These are phyloP conservation scores for Drusus annulatus DNA, from an alignment of 1,140 invertebrate genomes.

Conservation along the genomic window DNA sequence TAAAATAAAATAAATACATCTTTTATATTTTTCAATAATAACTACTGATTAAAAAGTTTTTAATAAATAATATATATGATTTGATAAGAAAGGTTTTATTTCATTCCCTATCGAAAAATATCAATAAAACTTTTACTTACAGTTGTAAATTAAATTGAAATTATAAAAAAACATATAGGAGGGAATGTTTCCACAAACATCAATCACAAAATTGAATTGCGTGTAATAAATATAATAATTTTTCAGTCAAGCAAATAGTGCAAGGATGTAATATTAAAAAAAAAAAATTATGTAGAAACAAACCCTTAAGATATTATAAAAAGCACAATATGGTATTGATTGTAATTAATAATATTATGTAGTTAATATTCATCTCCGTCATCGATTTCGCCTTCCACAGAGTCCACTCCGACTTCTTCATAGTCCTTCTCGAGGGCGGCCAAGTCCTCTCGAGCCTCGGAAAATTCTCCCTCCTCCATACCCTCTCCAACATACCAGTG, in stretches of 20 bases:
- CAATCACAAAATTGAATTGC: too few species aligned
- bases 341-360: too few species aligned
- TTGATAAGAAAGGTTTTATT: too few species aligned
- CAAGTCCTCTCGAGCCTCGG: conserved; percentile 88
- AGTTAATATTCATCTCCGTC: conserved; percentile 74
- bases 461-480: conserved; percentile 88
- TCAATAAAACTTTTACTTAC: background rate
- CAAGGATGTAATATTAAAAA: background rate
- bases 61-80: too few species aligned
- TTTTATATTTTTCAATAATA: too few species aligned
- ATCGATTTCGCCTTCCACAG: conserved; percentile 75
- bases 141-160: background rate
- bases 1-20: too few species aligned
- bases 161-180: conserved; percentile 28
- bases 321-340: conserved; percentile 20
- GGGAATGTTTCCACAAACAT: conserved; percentile 47
- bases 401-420: conserved; percentile 76
- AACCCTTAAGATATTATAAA: too few species aligned
- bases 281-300: background rate
- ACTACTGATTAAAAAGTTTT: too few species aligned
- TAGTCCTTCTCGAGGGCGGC: conserved; percentile 86
- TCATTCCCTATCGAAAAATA: background rate
- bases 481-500: conserved; percentile 86
- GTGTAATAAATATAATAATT: too few species aligned
- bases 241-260: conserved; percentile 5